A percentile compares a stretch with the other conserved stretches of the same genome.
Evolutionary conservation across 2,888 invertebrate species (phyloP).

Genomic region (Dynastes maya): DNA sequence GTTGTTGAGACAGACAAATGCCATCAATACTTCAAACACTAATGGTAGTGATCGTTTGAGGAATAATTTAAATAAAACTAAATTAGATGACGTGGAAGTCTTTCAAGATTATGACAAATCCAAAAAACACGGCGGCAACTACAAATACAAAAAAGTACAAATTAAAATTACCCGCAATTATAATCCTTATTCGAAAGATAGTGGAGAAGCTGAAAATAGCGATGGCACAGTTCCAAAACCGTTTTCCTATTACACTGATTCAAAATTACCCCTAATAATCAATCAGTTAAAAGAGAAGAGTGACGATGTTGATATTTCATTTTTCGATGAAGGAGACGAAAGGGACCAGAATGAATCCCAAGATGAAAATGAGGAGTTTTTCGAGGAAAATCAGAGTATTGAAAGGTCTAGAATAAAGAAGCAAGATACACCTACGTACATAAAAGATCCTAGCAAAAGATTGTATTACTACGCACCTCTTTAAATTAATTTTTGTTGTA

Average conservation of each 20-base stretch:
- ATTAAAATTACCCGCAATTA: slow-evolving; percentile 40
- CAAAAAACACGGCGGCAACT: slow-evolving; percentile 61
- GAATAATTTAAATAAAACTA: background rate
- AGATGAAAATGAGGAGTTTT: background rate
- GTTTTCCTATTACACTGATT: slow-evolving; percentile 62
- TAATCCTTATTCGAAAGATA: slow-evolving; percentile 40
- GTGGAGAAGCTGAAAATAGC: slow-evolving; percentile 53
- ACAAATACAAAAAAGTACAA: slow-evolving; percentile 52
- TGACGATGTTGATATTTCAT: slow-evolving; percentile 35
- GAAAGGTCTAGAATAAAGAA: background rate
- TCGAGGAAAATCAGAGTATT: too few relatives aligned
- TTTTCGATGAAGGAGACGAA: slow-evolving; percentile 17
- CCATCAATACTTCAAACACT: background rate
- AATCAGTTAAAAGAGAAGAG: slow-evolving; percentile 60
- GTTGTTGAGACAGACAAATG: slow-evolving; percentile 29
- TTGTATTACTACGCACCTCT: slow-evolving; percentile 67
- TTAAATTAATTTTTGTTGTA: slow-evolving; percentile 52
- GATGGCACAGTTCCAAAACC: slow-evolving; percentile 63
- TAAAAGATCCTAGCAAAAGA: slow-evolving; percentile 68
- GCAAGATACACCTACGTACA: slow-evolving; percentile 56
- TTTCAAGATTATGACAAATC: slow-evolving; percentile 57
- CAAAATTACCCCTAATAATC: slow-evolving; percentile 61
- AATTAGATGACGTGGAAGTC: slow-evolving; percentile 55
- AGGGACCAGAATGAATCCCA: slow-evolving; percentile 12
- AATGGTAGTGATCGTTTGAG: too few relatives aligned